These are phyloP conservation scores for Mesorhabditis belari DNA, from an alignment of 2,888 invertebrate species.

Conservation along the genomic window DNA sequence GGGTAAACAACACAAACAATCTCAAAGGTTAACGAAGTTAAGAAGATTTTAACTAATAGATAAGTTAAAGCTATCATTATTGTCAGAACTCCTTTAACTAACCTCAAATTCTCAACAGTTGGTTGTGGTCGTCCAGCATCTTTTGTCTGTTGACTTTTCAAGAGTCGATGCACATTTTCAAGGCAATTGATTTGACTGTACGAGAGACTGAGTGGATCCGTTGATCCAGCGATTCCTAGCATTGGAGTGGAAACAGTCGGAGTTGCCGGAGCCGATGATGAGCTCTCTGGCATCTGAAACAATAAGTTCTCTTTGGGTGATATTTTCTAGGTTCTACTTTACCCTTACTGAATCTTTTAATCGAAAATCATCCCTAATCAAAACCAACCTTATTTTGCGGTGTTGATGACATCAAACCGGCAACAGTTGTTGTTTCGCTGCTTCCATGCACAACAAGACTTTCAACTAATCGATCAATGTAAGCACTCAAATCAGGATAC, in stretches of 20 bases:
- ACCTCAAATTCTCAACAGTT: background rate
- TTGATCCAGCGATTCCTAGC: conserved; percentile 8
- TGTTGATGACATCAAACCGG: too few relatives aligned
- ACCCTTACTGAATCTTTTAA: background rate
- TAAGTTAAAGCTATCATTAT: too few relatives aligned
- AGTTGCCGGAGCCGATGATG: conserved; percentile 11
- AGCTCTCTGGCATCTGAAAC: conserved; percentile 3
- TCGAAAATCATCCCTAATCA: background rate
- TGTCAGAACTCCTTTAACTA: background rate
- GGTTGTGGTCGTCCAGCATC: background rate
- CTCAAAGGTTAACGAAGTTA: too few relatives aligned
- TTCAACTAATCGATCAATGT: conserved; percentile 38
- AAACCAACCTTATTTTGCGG: too few relatives aligned
- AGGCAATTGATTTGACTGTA: conserved; percentile 49
- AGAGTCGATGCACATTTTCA: conserved; percentile 50
- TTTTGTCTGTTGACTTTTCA: conserved; percentile 35
- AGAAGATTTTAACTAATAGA: too few relatives aligned
- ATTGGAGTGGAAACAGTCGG: conserved; percentile 7
- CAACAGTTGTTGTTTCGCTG: too few relatives aligned
- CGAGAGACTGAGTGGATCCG: too few relatives aligned
- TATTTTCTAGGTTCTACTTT: background rate
- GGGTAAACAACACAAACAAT: too few relatives aligned
- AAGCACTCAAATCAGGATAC: conserved; percentile 21
- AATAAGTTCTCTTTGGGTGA: too few relatives aligned
- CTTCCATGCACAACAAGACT: conserved; percentile 29